These are phyloP conservation scores for Brachyopa scutellaris DNA, from an alignment of 2,888 invertebrate genomes.

Conservation along the genomic window DNA sequence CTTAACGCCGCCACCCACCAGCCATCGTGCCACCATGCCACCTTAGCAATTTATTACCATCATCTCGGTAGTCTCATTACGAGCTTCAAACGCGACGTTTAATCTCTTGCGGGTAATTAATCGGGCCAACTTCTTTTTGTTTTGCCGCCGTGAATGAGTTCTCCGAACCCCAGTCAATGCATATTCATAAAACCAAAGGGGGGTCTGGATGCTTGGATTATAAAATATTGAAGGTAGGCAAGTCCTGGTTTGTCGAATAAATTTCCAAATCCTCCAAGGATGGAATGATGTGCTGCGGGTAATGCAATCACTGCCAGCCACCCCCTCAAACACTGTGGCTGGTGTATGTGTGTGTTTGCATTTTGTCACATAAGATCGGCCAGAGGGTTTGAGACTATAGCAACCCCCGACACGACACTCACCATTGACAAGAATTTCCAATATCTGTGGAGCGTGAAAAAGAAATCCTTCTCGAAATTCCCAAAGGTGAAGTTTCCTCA, in stretches of 20 bases:
- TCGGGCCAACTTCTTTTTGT: constrained; percentile 12
- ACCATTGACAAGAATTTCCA: background rate
- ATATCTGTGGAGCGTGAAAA: constrained; percentile 32
- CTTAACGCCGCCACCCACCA: no score
- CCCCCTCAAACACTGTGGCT: no score
- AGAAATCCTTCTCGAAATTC: constrained; percentile 51
- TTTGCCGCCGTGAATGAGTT: background rate
- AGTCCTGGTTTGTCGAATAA: constrained; percentile 2
- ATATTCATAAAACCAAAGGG: constrained; percentile 32
- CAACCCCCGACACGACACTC: background rate
- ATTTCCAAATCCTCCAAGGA: no score
- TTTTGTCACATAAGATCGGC: constrained; percentile 38
- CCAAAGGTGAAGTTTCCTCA: constrained; percentile 57
- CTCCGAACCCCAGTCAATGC: constrained; percentile 20
- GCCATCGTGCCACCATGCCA: no score
- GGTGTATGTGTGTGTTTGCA: no score
- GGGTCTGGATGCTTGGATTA: background rate
- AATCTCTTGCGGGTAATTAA: constrained; percentile 66
- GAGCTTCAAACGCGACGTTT: constrained; percentile 25
- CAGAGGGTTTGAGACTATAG: constrained; percentile 17
- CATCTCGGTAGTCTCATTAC: background rate
- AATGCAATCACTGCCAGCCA: constrained; percentile 25
- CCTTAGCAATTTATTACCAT: constrained; percentile 38
- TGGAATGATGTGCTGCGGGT: no score
- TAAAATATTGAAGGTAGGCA: no score